phyloP scores from a whole-genome alignment of 2,797 vertebrate genomes.

The Silurus aristotelis region DNA sequence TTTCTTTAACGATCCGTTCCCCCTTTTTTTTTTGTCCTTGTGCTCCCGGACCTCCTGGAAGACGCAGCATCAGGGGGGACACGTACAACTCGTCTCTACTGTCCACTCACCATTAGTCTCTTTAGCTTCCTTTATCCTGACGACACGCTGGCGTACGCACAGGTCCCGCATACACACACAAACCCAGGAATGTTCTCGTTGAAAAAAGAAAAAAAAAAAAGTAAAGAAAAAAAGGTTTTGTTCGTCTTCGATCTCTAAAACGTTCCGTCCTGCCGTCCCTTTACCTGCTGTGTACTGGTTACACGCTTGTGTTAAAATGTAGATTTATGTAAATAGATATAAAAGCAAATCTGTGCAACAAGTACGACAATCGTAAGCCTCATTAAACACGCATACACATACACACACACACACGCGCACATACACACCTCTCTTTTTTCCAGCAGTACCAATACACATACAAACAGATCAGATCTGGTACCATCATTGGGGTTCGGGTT shows the following conservation, averaged over 20 bases:
- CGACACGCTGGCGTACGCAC: slow-evolving; percentile 55
- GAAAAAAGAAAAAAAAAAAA: too few species aligned
- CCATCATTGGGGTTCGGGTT: slow-evolving; percentile 39
- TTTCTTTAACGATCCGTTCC: slow-evolving; percentile 58
- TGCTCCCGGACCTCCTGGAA: slow-evolving; percentile 50
- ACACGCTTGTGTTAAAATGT: slow-evolving; percentile 81
- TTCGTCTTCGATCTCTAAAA: slow-evolving; percentile 58
- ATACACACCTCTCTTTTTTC: slow-evolving; percentile 24
- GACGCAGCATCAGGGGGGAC: slow-evolving; percentile 40
- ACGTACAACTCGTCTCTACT: background rate
- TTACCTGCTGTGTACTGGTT: slow-evolving; percentile 57
- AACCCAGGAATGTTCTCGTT: slow-evolving; percentile 71
- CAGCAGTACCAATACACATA: slow-evolving; percentile 42
- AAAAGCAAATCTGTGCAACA: slow-evolving; percentile 81
- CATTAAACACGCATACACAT: slow-evolving; percentile 1
- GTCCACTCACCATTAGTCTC: background rate
- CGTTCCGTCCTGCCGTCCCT: background rate
- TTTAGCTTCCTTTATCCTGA: background rate
- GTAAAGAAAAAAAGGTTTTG: background rate
- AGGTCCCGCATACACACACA: slow-evolving; percentile 69
- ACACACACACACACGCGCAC: slow-evolving; percentile 15
- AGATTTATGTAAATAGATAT: slow-evolving; percentile 71
- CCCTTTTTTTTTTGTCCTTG: slow-evolving; percentile 20
- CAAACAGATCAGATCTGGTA: slow-evolving; percentile 32
- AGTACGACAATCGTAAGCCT: slow-evolving; percentile 78